Evolutionary conservation across 2,113 vertebrate species (phyloP), one percentile per base, ranked within the genome.

Genomic region (Bambusicola thoracicus): DNA sequence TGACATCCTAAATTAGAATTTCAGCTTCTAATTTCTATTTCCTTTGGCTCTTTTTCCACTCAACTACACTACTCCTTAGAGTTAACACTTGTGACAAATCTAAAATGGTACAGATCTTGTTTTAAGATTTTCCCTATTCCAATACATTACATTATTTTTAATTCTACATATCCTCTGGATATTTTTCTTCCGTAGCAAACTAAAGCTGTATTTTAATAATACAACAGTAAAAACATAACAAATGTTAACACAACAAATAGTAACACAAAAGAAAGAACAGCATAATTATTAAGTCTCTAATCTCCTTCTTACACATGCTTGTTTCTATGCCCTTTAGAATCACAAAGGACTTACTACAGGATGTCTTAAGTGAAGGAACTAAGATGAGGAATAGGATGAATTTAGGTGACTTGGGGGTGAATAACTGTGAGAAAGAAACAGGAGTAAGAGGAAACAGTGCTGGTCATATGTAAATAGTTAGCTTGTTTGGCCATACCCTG

Each of bases 21-120:
- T 63, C 63, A 87, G 34, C 43, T 87, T 83, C 67, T 89, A 74
- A 90, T 93, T 93, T 91, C 43, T 61, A 80, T 80, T 77, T 34
- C 49, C 22, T 87, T 77, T 83, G 59, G 72, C 36, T 76, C 13
- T 79, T 88, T 44, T 61, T 38, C 53, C 38, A 89, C 70, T 49
- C 67, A 69, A 67, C 25, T n/a, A 72, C 11, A 19, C n/a, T 51
- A 2, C 46, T 74, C 2, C 17, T 34, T 32, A 74, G 56, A 90
- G 92, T 75, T 88, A 90, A 93, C 1, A 0, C 19, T 68, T 66
- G 25, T 84, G 81, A 88, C 48, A 76, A 32, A 77, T 11, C 8
- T 41, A 85, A 94, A 94, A 81, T 34, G 18, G 88, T 93, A 83
- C 5, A 68, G 32, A 85, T 70, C n/a, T 69, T 51, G 16, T 11